Evolutionary conservation across 2,797 vertebrate genomes (phyloP), one percentile per base, ranked within the genome.

Genomic region (Echiichthys vipera): DNA sequence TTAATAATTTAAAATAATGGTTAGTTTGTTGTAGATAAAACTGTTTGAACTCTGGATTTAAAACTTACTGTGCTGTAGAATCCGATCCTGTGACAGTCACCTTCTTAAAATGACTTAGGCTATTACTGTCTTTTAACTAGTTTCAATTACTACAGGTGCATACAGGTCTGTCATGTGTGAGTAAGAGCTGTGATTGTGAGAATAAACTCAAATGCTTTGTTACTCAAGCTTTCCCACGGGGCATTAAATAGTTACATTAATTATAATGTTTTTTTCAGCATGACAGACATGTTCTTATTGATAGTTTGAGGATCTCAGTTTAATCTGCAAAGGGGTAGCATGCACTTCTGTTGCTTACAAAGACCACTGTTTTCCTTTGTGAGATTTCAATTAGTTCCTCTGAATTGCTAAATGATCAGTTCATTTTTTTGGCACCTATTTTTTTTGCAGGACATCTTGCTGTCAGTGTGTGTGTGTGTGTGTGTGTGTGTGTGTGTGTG

Each of bases 381-480:
- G 13, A 29, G 29, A 58, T 78, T 68, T 80, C 14, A 71, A 53
- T 78, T 40, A 53, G 36, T 53, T 42, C 40, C 55, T 64, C 30
- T 50, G 32, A 79, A 55, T 51, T 45, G 51, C 43, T 56, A 72
- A 82, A 75, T 64, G 56, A 68, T 85, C 46, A 18, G 39, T 32
- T 81, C 18, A 80, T 68, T 65, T 59, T 58, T 74, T n/a, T 82
- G 45, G 40, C 79, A 75, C 62, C 9, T 74, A 36, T 71, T 74
- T 80, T 59, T 71, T 74, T 80, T 59, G 61, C 49, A 49, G 68
- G 63, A 68, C 30, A 66, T 76, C 39, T 67, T 67, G 51, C 51
- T 42, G 53, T 72, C 62, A 10, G 50, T 46, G 56, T 71, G 22
- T n/a, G 56, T 71, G 42, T 72, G 42, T 68, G 67, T 54, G 43